Conservation (phyloP, 2,888 invertebrate genomes). For the Drosophila monieri region DNA sequence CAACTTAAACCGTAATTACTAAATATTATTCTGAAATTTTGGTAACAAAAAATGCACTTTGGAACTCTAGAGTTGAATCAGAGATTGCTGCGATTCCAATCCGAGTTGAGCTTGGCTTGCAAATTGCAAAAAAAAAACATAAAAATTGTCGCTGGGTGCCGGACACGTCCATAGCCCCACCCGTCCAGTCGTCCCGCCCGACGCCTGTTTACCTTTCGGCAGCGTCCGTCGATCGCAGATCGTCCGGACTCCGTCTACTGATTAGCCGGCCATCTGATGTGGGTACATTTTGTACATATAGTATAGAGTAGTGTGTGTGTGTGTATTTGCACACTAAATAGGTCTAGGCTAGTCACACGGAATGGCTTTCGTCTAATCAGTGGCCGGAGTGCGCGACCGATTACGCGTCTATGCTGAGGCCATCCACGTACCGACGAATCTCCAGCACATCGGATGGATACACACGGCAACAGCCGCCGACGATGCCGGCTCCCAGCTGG, state of each 20-base stretch:
- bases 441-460: conserved; percentile 91
- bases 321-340: conserved; percentile 36
- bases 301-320: conserved; percentile 13
- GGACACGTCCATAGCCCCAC: conserved; percentile 6
- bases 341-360: conserved; percentile 54
- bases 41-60: conserved; percentile 16
- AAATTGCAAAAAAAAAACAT: not conserved
- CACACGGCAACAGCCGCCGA: conserved; percentile 96
- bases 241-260: conserved; percentile 16
- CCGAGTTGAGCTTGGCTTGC: conserved; percentile 20
- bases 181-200: not conserved
- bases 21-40: not conserved
- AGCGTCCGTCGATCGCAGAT: conserved; percentile 19
- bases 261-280: conserved; percentile 38
- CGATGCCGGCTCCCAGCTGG: conserved; percentile 90
- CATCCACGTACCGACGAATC: conserved; percentile 86
- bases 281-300: conserved; percentile 20
- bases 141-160: conserved; percentile 18
- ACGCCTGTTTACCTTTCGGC: conserved; percentile 26
- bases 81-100: conserved; percentile 7
- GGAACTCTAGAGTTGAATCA: conserved; percentile 1
- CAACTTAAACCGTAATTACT: not conserved
- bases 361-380: conserved; percentile 31
- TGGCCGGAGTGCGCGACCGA: conserved; percentile 32
- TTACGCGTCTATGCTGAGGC: conserved; percentile 41